Evolutionary conservation across 1,140 invertebrate species (phyloP).

Genomic region (Chironomus striatipennis): DNA sequence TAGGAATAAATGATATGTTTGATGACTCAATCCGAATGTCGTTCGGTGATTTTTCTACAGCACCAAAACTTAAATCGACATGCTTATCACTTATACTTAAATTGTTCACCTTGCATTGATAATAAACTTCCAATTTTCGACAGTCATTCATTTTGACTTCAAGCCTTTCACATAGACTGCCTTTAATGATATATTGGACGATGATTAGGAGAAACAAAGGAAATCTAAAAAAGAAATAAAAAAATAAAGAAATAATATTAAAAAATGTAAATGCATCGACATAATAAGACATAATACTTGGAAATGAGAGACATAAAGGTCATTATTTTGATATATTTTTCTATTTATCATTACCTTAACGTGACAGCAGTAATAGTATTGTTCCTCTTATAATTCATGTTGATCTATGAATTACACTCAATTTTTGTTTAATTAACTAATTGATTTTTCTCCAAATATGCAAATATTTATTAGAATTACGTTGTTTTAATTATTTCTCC

Average conservation of each 20-base stretch:
- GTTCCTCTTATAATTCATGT: no score
- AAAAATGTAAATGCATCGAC: no score
- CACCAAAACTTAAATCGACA: not conserved
- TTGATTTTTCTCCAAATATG: no score
- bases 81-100: not conserved
- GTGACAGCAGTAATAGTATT: not conserved
- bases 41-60: not conserved
- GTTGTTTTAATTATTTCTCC: no score
- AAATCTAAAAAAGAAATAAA: not conserved
- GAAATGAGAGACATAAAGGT: not conserved
- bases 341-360: not conserved
- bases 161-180: not conserved
- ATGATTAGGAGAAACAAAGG: not conserved
- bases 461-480: no score
- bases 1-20: slow-evolving; percentile 1
- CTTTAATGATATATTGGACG: not conserved
- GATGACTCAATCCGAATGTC: not conserved
- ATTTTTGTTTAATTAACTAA: no score
- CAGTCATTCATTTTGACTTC: not conserved
- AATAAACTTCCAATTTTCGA: slow-evolving; percentile 5
- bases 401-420: no score
- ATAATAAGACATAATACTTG: no score
- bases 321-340: not conserved
- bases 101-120: slow-evolving; percentile 1
- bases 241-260: not conserved